phyloP scores from a whole-genome alignment of 2,888 invertebrate species.

The Yponomeuta sedellus region DNA sequence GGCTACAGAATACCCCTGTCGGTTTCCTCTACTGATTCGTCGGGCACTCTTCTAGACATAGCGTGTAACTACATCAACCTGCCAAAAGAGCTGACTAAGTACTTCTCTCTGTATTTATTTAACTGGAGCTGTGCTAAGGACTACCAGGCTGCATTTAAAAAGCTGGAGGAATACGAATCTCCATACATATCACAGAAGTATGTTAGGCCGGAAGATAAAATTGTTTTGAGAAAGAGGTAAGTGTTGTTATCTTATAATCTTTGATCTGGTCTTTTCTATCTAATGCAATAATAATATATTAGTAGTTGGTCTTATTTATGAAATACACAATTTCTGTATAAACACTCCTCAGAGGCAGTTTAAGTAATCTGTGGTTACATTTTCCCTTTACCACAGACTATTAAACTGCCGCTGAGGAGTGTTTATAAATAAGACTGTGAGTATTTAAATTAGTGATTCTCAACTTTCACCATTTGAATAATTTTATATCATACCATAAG shows the following conservation, averaged over 20 bases:
- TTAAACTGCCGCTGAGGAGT: no score
- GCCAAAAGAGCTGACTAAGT: slow-evolving; percentile 86
- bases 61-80: slow-evolving; percentile 88
- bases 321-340: no score
- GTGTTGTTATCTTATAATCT: slow-evolving; percentile 19
- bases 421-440: no score
- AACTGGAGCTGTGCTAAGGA: slow-evolving; percentile 84
- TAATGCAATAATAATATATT: no score
- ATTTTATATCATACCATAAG: no score
- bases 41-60: slow-evolving; percentile 88
- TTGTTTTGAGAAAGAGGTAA: slow-evolving; percentile 92
- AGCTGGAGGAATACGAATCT: slow-evolving; percentile 97
- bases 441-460: no score
- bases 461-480: no score
- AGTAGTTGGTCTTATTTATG: no score
- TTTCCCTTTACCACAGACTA: no score
- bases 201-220: slow-evolving; percentile 82
- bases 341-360: no score
- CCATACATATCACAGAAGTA: slow-evolving; percentile 94
- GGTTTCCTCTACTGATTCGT: slow-evolving; percentile 88
- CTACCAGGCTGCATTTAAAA: slow-evolving; percentile 85
- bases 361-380: no score
- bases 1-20: slow-evolving; percentile 89
- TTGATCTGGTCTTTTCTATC: no score
- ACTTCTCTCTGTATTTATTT: slow-evolving; percentile 93